These are phyloP conservation scores for Drosophila recens DNA, from an alignment of 2,888 invertebrate genomes.

Conservation along the genomic window DNA sequence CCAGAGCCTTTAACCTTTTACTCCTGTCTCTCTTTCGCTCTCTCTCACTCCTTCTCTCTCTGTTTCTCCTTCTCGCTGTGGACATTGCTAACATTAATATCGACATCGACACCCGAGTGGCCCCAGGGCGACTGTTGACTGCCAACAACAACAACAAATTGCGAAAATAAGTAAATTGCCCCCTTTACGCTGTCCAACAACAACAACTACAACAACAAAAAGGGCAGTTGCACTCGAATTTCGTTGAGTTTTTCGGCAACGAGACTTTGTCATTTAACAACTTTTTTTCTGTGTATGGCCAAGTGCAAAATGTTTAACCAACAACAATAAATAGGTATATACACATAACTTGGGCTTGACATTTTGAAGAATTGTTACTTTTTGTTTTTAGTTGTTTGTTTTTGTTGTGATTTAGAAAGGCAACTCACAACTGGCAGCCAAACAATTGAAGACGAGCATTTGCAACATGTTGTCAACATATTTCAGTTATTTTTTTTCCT, in stretches of 20 bases:
- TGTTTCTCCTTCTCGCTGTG: slow-evolving; percentile 3
- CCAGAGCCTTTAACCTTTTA: slow-evolving; percentile 45
- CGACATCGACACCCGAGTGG: slow-evolving; percentile 56
- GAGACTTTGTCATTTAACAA: slow-evolving; percentile 41
- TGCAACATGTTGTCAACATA: slow-evolving; percentile 42
- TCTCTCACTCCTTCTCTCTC: background rate
- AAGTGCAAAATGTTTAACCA: slow-evolving; percentile 42
- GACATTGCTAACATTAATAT: slow-evolving; percentile 65
- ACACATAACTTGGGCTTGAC: slow-evolving; percentile 58
- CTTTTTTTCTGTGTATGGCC: slow-evolving; percentile 36
- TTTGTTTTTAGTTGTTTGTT: slow-evolving; percentile 13
- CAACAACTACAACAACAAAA: slow-evolving; percentile 46
- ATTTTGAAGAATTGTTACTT: slow-evolving; percentile 61
- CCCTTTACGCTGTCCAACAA: slow-evolving; percentile 22
- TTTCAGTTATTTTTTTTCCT: slow-evolving; percentile 9
- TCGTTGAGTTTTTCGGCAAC: slow-evolving; percentile 22
- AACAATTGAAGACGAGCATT: slow-evolving; percentile 50
- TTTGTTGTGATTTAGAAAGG: slow-evolving; percentile 64
- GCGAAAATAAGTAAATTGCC: slow-evolving; percentile 33
- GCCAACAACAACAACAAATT: slow-evolving; percentile 16
- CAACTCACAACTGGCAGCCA: slow-evolving; percentile 36
- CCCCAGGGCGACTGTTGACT: slow-evolving; percentile 27
- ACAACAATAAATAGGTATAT: slow-evolving; percentile 3
- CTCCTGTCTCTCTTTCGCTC: background rate
- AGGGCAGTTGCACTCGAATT: slow-evolving; percentile 61